Percentiles rank a stretch among this genome's conserved stretches.
Evolutionary conservation across 2,888 invertebrate genomes (phyloP).

Genomic region (Itoplectis maculator): DNA sequence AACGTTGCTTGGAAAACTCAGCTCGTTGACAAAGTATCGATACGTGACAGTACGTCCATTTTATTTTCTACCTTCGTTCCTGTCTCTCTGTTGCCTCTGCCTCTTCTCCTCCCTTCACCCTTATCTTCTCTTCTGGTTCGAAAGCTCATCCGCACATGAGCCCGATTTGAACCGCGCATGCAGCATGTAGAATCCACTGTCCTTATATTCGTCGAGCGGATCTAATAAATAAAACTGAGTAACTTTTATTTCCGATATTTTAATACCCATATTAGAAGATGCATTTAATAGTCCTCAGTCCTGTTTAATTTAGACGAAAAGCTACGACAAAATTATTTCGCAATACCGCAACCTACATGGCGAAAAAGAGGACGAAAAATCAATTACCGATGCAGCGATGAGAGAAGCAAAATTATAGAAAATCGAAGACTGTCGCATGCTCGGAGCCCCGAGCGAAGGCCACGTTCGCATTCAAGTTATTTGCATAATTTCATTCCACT

Average conservation of each 20-base stretch:
- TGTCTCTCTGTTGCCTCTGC: constrained; percentile 1
- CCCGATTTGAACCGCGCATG: constrained; percentile 40
- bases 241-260: too few relatives aligned
- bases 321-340: constrained; percentile 24
- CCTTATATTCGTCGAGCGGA: too few relatives aligned
- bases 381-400: neutral
- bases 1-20: constrained; percentile 54
- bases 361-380: neutral
- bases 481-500: constrained; percentile 66
- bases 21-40: constrained; percentile 66
- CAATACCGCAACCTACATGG: neutral
- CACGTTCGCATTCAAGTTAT: constrained; percentile 43
- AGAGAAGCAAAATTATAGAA: constrained; percentile 10
- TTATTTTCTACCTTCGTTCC: constrained; percentile 6
- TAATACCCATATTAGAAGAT: too few relatives aligned
- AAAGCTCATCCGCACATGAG: constrained; percentile 49
- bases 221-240: too few relatives aligned
- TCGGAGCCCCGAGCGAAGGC: neutral
- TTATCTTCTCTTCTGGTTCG: too few relatives aligned
- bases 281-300: too few relatives aligned
- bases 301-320: neutral
- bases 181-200: too few relatives aligned
- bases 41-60: constrained; percentile 56
- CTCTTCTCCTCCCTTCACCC: constrained; percentile 10
- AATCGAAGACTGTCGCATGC: constrained; percentile 7